Evolutionary conservation across 2,797 vertebrate species (phyloP), one percentile per base, ranked within the genome.

Genomic region (Spinibarbus caldwelli): DNA sequence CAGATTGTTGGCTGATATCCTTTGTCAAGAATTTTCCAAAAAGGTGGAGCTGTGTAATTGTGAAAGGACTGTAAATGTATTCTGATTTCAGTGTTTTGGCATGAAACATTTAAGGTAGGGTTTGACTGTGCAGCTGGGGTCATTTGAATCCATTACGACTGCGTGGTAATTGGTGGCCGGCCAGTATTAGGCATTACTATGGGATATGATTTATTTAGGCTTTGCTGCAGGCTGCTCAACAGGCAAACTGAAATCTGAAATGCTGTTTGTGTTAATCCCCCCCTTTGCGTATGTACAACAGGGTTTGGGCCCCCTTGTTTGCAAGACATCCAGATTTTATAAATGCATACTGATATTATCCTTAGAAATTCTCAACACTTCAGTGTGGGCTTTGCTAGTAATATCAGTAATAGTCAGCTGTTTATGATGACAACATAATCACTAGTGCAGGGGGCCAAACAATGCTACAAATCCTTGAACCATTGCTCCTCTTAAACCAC

Each of bases 151-250:
- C 64, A 68, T 78, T 77, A 77, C 6, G 23, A 49, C 59, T 52
- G 15, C 1, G 0, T 52, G 9, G 82, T 76, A 75, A 76, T 66
- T 76, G 71, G 26, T 82, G 19, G 52, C 12, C 29, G 5, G 45
- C 72, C 59, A 54, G 45, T 70, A 34, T 84, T 68, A 6, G 62
- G n/a, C 62, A 26, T 78, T 57, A 70, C 47, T 19, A 3, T 21
- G 14, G 19, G 19, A 84, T 68, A 19, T 68, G 62, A 78, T 84
- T 84, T 84, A 59, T 78, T 78, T 70, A 68, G 54, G 41, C 43
- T 66, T 47, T 49, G 23, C 14, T 76, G 23, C 76, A 75, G 38
- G 54, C 70, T 64, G n/a, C 11, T 68, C 11, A 26, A 83, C 41
- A 36, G 59, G 15, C 47, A 17, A 57, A 14, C 49, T 78, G 64